Base-by-base conservation (phyloP, 2,888 invertebrate genomes). In the Synergus japonicus region DNA sequence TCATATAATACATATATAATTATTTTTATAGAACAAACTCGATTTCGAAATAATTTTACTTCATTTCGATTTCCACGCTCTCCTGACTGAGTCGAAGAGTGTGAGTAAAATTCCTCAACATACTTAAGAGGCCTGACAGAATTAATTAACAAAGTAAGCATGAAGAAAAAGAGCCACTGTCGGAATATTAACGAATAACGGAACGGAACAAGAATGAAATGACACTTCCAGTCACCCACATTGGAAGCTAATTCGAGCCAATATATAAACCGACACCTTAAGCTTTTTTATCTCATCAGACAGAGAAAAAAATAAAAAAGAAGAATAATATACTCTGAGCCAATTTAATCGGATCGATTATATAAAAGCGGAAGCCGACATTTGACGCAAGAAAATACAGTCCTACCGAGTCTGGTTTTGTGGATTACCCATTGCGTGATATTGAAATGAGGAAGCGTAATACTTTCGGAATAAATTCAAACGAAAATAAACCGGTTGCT, bases 391-490 rank as follows among this genome's bases (percentile, higher is more conserved):
- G 9, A 69, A 69, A 29, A 46, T 18, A 29, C 18, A 69, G 29
- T 73, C 22, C 18, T 12, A 49, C 49, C 15, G 49, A 10, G 22
- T 22, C 60, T 60, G 60, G 60, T 22, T 60, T 54, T 73, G 49
- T 54, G 49, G 49, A 73, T 73, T 73, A 73, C 37, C 22, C 46
- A 69, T 46, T 69, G 29, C 49, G 49, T 69, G 49, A 73, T 73
- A 73, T 73, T 49, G 10, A 73, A 73, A 73, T 54, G 69, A 69
- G 49, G 69, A 73, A 73, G 69, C 49, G 37, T 73, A 73, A 73
- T 54, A 73, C 37, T 73, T 54, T 46, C 69, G 46, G 49, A 29
- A 69, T 15, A 29, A 29, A 69, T 73, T 73, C 29, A 37, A 37
- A 49, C n/a, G 15, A 73, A 73, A 49, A 73, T 60, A 73, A 73